Evolutionary conservation across 2,797 vertebrate species (phyloP).

Genomic region (Poeciliopsis infans): DNA sequence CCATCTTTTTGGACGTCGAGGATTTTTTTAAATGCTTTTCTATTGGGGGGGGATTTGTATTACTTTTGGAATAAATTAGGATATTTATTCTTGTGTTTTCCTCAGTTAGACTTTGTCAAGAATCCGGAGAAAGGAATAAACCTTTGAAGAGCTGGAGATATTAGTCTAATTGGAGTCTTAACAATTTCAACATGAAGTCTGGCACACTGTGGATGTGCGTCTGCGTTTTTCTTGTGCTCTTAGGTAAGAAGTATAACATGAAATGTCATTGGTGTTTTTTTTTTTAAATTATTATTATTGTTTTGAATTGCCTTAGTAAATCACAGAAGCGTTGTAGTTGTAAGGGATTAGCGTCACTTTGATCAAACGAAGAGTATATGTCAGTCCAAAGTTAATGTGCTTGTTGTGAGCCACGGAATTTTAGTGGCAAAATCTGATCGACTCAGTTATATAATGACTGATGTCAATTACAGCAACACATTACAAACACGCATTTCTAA

Average conservation of each 20-base stretch:
- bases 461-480: constrained; percentile 29
- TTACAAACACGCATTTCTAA: constrained; percentile 24
- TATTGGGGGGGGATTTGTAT: constrained; percentile 23
- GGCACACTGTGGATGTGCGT: constrained; percentile 77
- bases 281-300: background rate
- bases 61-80: constrained; percentile 62
- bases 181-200: constrained; percentile 72
- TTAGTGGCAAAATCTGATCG: background rate
- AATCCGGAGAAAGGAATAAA: constrained; percentile 63
- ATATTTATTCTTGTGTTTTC: constrained; percentile 49
- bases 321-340: background rate
- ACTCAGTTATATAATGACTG: constrained; percentile 28
- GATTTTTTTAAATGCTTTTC: constrained; percentile 14
- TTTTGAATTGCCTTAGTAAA: background rate
- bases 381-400: constrained; percentile 12
- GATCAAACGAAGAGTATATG: constrained; percentile 20
- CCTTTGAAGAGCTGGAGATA: constrained; percentile 65
- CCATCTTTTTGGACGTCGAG: constrained; percentile 41
- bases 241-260: constrained; percentile 75
- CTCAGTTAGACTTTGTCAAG: constrained; percentile 53
- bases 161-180: constrained; percentile 52
- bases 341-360: constrained; percentile 13
- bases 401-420: background rate
- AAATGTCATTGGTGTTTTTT: background rate
- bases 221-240: constrained; percentile 72